Percentiles rank a stretch among this genome's conserved stretches.
phyloP scores from a whole-genome alignment of 2,113 vertebrate genomes.

The Menura novaehollandiae region DNA sequence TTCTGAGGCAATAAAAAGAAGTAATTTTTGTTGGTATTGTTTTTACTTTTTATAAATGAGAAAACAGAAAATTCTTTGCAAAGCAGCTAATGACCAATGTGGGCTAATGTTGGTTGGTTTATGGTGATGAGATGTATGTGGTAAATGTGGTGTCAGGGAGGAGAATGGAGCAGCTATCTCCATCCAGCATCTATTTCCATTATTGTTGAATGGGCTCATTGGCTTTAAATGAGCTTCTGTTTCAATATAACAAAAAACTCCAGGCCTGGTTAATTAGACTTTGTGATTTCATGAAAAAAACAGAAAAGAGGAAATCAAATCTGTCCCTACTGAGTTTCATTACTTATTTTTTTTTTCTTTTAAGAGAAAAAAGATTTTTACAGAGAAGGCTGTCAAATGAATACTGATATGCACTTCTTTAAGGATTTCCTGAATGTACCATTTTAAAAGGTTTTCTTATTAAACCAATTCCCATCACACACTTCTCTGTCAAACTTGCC shows the following conservation, averaged over 20 bases:
- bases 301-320: accelerated
- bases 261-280: background rate
- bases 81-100: background rate
- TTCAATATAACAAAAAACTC: background rate
- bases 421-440: background rate
- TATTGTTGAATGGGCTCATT: background rate
- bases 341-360: slow-evolving; percentile 18
- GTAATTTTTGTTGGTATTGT: background rate
- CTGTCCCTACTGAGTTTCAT: background rate
- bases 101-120: background rate
- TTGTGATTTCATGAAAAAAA: background rate
- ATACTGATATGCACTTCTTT: background rate
- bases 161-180: background rate
- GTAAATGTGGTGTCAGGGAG: background rate
- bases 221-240: background rate
- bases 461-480: background rate
- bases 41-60: background rate
- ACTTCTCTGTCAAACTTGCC: background rate
- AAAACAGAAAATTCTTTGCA: background rate
- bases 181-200: background rate
- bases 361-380: background rate
- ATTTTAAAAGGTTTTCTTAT: slow-evolving; percentile 8
- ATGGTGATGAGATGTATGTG: background rate
- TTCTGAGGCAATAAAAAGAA: background rate
- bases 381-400: background rate